Percentiles rank a stretch among this genome's conserved stretches.
phyloP scores from a whole-genome alignment of 2,797 vertebrate genomes.

The Malurus splendens region DNA sequence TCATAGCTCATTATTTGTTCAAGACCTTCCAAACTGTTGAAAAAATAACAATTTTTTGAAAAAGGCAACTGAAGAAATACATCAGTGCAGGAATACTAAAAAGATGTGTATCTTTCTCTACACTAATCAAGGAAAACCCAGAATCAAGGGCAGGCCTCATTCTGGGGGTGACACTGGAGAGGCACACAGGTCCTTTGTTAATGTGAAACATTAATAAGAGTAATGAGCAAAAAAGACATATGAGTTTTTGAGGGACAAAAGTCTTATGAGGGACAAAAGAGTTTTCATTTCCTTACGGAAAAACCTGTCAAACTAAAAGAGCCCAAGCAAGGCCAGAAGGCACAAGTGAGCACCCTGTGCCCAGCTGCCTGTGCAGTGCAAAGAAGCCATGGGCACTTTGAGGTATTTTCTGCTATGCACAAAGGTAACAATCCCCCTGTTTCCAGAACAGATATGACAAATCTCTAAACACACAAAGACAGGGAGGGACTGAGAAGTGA shows the following conservation, averaged over 20 bases:
- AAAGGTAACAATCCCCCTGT: neutral
- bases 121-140: neutral
- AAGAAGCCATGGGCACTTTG: accelerated
- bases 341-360: neutral
- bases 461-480: neutral
- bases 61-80: neutral
- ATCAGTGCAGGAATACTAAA: neutral
- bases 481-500: neutral
- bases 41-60: neutral
- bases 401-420: neutral
- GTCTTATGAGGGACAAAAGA: neutral
- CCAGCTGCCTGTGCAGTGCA: neutral
- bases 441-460: neutral
- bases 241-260: too few species aligned
- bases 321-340: neutral
- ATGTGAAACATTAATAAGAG: neutral
- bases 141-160: neutral
- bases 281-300: neutral
- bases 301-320: neutral
- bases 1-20: neutral
- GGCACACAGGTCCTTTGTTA: neutral
- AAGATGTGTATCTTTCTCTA: neutral
- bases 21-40: neutral
- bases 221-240: neutral
- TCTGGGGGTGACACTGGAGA: neutral